Evolutionary conservation across 2,888 invertebrate genomes (phyloP).

Genomic region (Plebejus argus): DNA sequence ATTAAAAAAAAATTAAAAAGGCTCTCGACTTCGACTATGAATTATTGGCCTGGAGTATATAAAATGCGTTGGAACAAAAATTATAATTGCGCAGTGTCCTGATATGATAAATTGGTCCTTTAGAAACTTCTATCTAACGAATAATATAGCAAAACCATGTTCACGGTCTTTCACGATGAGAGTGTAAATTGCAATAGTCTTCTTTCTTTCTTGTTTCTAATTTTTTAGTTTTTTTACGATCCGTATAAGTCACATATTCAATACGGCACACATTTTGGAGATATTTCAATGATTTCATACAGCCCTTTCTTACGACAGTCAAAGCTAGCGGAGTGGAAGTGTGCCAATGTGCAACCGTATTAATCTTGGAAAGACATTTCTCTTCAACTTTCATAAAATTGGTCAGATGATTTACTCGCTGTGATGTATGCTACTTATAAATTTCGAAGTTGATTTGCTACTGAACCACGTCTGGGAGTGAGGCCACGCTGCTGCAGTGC

Average conservation of each 20-base stretch:
- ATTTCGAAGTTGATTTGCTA: not conserved
- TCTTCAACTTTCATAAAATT: conserved; percentile 39
- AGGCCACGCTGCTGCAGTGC: too few relatives aligned
- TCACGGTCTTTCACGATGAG: too few relatives aligned
- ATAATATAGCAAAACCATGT: too few relatives aligned
- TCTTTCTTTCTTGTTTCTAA: not conserved
- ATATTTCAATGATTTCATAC: not conserved
- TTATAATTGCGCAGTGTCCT: too few relatives aligned
- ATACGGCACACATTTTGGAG: not conserved
- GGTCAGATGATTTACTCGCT: conserved; percentile 29
- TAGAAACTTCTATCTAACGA: too few relatives aligned
- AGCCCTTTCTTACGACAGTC: conserved; percentile 23
- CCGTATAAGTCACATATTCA: not conserved
- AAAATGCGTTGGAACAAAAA: too few relatives aligned
- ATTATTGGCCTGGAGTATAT: too few relatives aligned
- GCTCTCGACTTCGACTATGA: too few relatives aligned
- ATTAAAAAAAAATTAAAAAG: too few relatives aligned
- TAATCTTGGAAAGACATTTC: conserved; percentile 41
- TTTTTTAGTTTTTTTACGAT: too few relatives aligned
- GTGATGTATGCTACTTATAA: conserved; percentile 10
- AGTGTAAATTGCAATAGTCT: too few relatives aligned
- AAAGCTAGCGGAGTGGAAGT: conserved; percentile 37
- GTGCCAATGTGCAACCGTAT: conserved; percentile 40
- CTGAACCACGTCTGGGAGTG: not conserved
- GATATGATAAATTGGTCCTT: too few relatives aligned